Percentiles rank a stretch among this genome's conserved stretches.
Conservation (phyloP, 1,140 invertebrate genomes). For the Brachionus rotundiformis region DNA sequence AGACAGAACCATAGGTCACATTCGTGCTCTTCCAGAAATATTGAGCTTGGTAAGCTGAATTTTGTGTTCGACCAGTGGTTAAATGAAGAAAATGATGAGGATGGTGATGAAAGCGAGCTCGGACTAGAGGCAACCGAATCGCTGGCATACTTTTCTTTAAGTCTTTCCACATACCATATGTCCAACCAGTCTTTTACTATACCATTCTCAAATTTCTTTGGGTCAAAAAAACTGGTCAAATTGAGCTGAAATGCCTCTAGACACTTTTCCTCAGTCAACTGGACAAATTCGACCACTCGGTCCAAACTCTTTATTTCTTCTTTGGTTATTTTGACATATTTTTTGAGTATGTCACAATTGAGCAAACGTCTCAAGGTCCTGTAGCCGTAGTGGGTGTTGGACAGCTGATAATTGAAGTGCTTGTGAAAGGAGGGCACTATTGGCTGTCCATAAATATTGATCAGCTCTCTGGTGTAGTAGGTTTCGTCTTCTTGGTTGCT, state of each 20-base stretch:
- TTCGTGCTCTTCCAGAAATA: conserved; percentile 26
- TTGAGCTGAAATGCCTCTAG: conserved; percentile 41
- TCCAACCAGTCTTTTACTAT: conserved; percentile 51
- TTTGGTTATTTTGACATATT: conserved; percentile 43
- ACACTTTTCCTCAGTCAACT: conserved; percentile 32
- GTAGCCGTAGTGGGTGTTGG: conserved; percentile 48
- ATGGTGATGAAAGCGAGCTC: background rate
- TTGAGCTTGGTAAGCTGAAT: conserved; percentile 7
- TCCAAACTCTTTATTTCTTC: conserved; percentile 44
- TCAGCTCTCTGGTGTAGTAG: conserved; percentile 42
- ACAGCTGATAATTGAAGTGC: conserved; percentile 48
- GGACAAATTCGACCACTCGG: conserved; percentile 49
- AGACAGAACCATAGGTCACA: conserved; percentile 50
- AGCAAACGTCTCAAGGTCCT: conserved; percentile 40
- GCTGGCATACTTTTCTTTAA: conserved; percentile 41
- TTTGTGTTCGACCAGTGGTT: conserved; percentile 4
- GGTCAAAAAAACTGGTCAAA: conserved; percentile 47
- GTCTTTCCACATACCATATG: conserved; percentile 47
- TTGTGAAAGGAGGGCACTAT: conserved; percentile 50
- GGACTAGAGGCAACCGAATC: background rate
- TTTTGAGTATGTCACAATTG: conserved; percentile 48
- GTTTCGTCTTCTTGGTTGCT: conserved; percentile 50
- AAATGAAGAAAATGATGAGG: conserved; percentile 26
- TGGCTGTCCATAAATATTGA: conserved; percentile 47
- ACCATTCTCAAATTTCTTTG: conserved; percentile 42